Evolutionary conservation across 2,888 invertebrate genomes (phyloP), one percentile per base, ranked within the genome.

Genomic region (Mesochorus sp.): DNA sequence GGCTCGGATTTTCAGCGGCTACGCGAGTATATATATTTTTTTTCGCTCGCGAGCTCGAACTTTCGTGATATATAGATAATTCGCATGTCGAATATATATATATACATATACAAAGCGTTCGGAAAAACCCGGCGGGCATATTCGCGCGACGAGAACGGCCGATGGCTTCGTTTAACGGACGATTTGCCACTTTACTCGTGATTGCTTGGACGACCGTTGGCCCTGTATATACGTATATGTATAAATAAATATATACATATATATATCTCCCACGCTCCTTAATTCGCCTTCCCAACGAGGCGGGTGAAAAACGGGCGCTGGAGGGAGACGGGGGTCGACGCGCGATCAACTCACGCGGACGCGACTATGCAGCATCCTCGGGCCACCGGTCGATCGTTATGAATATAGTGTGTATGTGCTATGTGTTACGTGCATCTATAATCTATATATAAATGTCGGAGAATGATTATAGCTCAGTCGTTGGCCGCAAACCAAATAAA

Each of bases 131-230:
- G 72, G 61, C 68, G 62, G 49, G 64, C 70, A 71, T 68, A 62
- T n/a, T n/a, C n/a, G n/a, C 76, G 72, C 79, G 74, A 74, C 74
- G 78, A 66, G 78, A 78, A 81, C 75, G 62, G 72, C 73, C 72
- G 62, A 61, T 76, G 76, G 80, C 66, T 79, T 79, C 75, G 79
- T 82, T 82, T 81, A 82, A 81, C 79, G 74, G 76, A 79, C 74
- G 78, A 82, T 81, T 82, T 82, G 81, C 78, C 81, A 81, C 79
- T 82, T 78, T 76, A 81, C 57, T 80, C 73, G 57, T 81, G 81
- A 82, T 81, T 81, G 80, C 81, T 76, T 76, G 67, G 64, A 73
- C 81, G 73, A 66, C 77, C 78, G 62, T 70, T 53, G 62, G 53
- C 61, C 61, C 67, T 72, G 34, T 70, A 53, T n/a, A n/a, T n/a